A percentile compares a stretch with the other conserved stretches of the same genome.
Evolutionary conservation across 1,140 invertebrate genomes (phyloP).

Genomic region (Drosophila erecta): DNA sequence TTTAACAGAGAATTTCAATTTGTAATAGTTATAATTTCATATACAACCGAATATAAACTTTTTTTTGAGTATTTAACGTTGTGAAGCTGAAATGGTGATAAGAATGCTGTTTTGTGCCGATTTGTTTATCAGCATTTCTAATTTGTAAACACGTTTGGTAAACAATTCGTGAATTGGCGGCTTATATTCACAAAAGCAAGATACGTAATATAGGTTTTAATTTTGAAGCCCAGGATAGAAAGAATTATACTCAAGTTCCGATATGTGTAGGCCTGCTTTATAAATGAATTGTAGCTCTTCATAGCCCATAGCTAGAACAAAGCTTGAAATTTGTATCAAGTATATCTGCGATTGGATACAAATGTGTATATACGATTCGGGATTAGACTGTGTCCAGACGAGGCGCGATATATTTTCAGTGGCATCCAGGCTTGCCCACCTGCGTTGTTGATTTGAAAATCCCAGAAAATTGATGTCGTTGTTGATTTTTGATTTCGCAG

Average conservation of each 20-base stretch:
- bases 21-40: too few relatives aligned
- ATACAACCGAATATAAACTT: neutral
- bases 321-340: neutral
- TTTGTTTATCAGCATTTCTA: slow-evolving; percentile 37
- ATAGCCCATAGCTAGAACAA: neutral
- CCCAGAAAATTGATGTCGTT: neutral
- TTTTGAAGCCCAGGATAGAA: neutral
- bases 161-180: neutral
- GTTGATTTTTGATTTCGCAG: neutral
- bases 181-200: neutral
- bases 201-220: neutral
- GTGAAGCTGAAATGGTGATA: slow-evolving; percentile 16
- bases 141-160: slow-evolving; percentile 15
- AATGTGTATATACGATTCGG: neutral
- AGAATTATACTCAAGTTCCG: too few relatives aligned
- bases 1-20: too few relatives aligned
- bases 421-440: too few relatives aligned
- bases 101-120: slow-evolving; percentile 2
- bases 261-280: too few relatives aligned
- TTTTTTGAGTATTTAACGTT: neutral
- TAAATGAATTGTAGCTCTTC: too few relatives aligned
- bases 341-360: neutral
- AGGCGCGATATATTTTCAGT: too few relatives aligned
- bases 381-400: neutral
- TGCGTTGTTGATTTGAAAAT: neutral